These are phyloP conservation scores for Sorex araneus DNA, from an alignment of 2,113 vertebrate genomes.

Conservation along the genomic window DNA sequence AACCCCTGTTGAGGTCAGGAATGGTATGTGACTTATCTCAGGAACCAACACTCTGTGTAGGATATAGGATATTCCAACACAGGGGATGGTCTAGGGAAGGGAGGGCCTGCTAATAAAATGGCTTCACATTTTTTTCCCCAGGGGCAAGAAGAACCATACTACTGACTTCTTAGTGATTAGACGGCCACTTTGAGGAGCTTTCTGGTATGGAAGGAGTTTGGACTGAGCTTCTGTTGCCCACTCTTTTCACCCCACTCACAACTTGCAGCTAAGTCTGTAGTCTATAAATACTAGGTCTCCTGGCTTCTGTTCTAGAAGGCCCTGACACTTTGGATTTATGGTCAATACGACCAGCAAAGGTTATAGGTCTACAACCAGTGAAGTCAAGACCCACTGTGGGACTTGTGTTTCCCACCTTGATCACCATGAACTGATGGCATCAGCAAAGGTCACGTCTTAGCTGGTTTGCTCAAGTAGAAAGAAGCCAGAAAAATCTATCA, in stretches of 20 bases:
- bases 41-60: neutral
- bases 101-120: neutral
- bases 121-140: no score
- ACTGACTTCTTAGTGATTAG: no score
- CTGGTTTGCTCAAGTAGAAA: neutral
- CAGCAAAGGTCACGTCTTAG: neutral
- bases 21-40: neutral
- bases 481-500: neutral
- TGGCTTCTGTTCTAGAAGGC: no score
- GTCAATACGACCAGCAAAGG: neutral
- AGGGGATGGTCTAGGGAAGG: no score
- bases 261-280: neutral
- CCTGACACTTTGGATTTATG: no score
- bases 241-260: accelerated
- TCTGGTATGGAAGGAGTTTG: neutral
- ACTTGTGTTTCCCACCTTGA: neutral
- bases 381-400: neutral
- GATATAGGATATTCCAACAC: neutral
- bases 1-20: neutral
- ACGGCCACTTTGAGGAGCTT: neutral
- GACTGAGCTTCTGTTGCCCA: accelerated
- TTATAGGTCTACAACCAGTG: neutral
- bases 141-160: neutral
- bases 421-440: neutral
- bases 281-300: no score